phyloP scores from a whole-genome alignment of 1,140 invertebrate genomes.

The Pogonognathellus flavescens region DNA sequence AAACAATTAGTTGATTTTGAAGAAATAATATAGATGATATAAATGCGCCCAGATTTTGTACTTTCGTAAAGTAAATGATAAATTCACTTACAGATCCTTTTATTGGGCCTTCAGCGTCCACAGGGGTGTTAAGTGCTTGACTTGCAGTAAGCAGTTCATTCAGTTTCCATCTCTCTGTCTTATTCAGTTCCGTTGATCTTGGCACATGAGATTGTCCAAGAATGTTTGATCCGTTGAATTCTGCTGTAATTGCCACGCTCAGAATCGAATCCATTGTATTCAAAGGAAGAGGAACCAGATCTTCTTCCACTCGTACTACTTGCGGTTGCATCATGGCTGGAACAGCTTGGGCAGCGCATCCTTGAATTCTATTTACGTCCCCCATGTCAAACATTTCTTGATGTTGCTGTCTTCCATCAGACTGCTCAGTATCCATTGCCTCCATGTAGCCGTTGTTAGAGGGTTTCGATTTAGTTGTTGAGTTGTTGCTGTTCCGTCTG shows the following conservation, averaged over 20 bases:
- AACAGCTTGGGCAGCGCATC: neutral
- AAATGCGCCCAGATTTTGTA: neutral
- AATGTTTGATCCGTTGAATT: conserved; percentile 73
- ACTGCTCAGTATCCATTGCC: too few species aligned
- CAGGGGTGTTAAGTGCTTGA: conserved; percentile 82
- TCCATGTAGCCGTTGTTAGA: too few species aligned
- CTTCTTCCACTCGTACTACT: neutral
- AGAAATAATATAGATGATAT: neutral
- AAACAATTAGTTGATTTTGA: neutral
- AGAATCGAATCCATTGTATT: conserved; percentile 81
- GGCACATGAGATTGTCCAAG: conserved; percentile 22
- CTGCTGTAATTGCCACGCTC: conserved; percentile 85
- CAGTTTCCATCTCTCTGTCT: conserved; percentile 84
- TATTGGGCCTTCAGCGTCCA: conserved; percentile 58
- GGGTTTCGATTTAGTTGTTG: too few species aligned
- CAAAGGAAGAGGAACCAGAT: conserved; percentile 49
- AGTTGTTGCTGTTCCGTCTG: too few species aligned
- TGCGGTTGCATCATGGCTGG: neutral
- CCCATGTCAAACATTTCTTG: neutral
- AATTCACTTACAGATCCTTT: conserved; percentile 60
- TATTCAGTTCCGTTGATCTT: conserved; percentile 81
- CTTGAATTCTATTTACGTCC: neutral
- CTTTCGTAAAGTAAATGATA: neutral
- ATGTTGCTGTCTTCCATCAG: neutral
- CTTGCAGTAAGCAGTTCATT: conserved; percentile 87